Conservation (phyloP, 1,140 invertebrate species). For the Bombus impatiens region DNA sequence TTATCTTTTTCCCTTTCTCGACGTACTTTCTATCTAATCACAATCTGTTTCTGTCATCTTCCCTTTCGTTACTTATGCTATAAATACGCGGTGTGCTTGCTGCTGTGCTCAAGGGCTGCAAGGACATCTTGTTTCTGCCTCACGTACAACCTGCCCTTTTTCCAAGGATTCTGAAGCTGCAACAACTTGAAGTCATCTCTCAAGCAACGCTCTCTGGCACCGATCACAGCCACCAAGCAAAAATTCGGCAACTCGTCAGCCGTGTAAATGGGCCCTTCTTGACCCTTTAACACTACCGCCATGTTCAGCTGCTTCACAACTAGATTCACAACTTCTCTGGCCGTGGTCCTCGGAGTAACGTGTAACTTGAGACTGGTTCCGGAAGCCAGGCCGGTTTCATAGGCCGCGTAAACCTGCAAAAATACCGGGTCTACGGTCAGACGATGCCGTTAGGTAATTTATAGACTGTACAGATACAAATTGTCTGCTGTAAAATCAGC, state of each 20-base stretch:
- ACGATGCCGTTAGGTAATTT: not conserved
- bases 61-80: conserved; percentile 63
- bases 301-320: conserved; percentile 97
- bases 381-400: conserved; percentile 95
- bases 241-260: conserved; percentile 92
- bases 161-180: conserved; percentile 97
- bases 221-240: conserved; percentile 96
- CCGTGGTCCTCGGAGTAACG: conserved; percentile 94
- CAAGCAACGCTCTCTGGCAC: conserved; percentile 94
- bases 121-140: conserved; percentile 93
- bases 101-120: conserved; percentile 93
- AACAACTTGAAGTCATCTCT: conserved; percentile 96
- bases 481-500: conserved; percentile 19
- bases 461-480: not conserved
- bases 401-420: conserved; percentile 93
- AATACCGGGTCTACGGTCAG: conserved; percentile 7
- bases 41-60: not conserved
- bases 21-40: not conserved
- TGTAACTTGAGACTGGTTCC: conserved; percentile 96
- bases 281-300: conserved; percentile 93
- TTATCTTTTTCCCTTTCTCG: not conserved
- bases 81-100: conserved; percentile 86
- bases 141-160: conserved; percentile 95
- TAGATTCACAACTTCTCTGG: conserved; percentile 95
- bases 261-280: conserved; percentile 92